These are phyloP conservation scores for Turnix velox DNA, from an alignment of 2,113 vertebrate species.

Conservation along the genomic window DNA sequence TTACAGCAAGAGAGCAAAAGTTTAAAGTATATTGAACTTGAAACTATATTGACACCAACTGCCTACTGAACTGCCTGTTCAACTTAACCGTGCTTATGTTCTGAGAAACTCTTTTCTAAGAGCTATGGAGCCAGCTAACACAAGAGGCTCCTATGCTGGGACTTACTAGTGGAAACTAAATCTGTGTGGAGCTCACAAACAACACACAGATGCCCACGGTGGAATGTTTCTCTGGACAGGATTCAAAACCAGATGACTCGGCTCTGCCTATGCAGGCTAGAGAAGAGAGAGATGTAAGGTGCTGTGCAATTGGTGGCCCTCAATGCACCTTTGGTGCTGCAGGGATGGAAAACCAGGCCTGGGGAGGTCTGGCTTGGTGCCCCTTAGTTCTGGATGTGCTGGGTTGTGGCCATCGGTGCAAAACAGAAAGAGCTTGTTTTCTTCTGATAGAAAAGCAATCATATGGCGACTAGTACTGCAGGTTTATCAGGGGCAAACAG, in stretches of 20 bases:
- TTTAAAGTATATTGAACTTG: not conserved
- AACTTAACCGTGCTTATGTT: not conserved
- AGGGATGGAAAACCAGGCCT: not conserved
- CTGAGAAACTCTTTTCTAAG: not conserved
- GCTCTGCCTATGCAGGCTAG: not conserved
- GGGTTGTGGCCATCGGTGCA: not conserved
- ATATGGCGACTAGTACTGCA: not conserved
- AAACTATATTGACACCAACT: not conserved
- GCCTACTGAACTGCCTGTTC: not conserved
- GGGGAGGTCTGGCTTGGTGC: accelerated
- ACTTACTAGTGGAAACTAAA: not conserved
- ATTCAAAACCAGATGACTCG: not conserved
- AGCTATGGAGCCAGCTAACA: not conserved
- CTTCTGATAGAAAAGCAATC: not conserved
- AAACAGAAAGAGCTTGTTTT: not conserved
- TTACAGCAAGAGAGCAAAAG: not conserved
- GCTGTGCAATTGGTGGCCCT: accelerated
- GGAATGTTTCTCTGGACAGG: accelerated
- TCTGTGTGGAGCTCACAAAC: not conserved
- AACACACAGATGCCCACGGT: accelerated
- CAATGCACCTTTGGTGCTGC: not conserved
- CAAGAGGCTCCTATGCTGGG: not conserved
- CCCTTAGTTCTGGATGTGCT: accelerated
- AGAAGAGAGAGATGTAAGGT: too few relatives aligned
- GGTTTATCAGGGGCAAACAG: not conserved